Conservation (phyloP, 2,113 vertebrate genomes). For the Otis tarda region DNA sequence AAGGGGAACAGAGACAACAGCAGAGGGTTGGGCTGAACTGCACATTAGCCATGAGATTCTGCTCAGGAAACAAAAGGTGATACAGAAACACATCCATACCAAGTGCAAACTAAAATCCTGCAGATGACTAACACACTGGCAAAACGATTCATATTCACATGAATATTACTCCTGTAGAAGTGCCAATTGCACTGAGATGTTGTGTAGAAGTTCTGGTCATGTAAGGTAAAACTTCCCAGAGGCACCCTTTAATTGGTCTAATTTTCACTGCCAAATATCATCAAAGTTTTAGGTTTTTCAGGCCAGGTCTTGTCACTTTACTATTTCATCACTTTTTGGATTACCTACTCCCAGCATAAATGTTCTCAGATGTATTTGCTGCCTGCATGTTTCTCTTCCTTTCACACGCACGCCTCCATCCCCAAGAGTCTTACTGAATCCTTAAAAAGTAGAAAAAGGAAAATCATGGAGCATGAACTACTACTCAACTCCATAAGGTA, state of each 20-base stretch:
- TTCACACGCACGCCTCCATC: background rate
- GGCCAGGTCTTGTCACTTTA: conserved; percentile 70
- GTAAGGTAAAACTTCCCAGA: conserved; percentile 56
- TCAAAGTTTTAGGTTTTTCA: conserved; percentile 68
- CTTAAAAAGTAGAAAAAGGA: background rate
- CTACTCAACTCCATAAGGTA: background rate
- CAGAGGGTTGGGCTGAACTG: background rate
- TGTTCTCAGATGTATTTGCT: background rate
- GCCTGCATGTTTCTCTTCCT: background rate
- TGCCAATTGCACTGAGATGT: background rate
- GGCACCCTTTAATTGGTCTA: conserved; percentile 48
- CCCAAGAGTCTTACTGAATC: background rate
- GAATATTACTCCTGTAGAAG: conserved; percentile 18
- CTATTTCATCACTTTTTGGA: conserved; percentile 55
- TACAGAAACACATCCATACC: background rate
- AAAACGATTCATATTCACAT: conserved; percentile 31
- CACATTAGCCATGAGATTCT: background rate
- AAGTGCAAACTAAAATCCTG: background rate
- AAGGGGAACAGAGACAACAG: background rate
- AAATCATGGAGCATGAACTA: background rate
- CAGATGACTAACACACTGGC: background rate
- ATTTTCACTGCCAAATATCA: conserved; percentile 63
- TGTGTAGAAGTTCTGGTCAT: conserved; percentile 39
- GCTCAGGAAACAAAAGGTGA: conserved; percentile 22
- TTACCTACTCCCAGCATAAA: conserved; percentile 15